Base-by-base conservation (phyloP, 2,113 vertebrate species). In the Eleginops maclovinus region DNA sequence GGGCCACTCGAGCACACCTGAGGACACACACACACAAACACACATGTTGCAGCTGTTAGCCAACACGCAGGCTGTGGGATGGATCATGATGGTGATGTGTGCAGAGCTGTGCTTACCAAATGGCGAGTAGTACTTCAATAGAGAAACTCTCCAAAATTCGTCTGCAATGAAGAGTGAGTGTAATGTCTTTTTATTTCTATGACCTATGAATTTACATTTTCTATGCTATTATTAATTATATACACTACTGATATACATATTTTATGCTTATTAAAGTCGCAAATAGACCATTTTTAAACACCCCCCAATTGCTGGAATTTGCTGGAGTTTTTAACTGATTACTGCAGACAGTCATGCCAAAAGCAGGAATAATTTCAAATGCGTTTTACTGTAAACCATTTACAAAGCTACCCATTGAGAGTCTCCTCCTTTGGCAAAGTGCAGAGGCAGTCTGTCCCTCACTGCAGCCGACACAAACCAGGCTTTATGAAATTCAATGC, bases 1-100 rank as follows among this genome's bases (percentile, higher is more conserved):
- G 0, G 98, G 97, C 98, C 97, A 99, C 87, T 99, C 97, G 17
- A 99, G 95, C 78, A 98, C 94, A 90, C 96, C 97, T 99, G 91
- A 8, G 46, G 55, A 64, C 0, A 1, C 46, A 21, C 43, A 66
- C 72, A 72, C 58, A 76, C 61, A 70, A 4, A 22, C 40, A 43
- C 19, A 72, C 31, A 53, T n/a, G 82, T 14, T 65, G 6, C 0
- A 3, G 51, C 24, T 40, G 49, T 83, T 4, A 79, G 78, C 63
- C 17, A 7, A 10, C 21, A 49, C 51, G 44, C 71, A 53, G 72
- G 40, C 21, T 0, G 43, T 49, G 77, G 43, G 46, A 16, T 12
- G 43, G 58, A 58, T 16, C n/a, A 73, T 63, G 79, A 86, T 82
- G 41, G 16, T 44, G 61, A 40, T 50, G 74, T 72, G 65, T 72